Base-by-base conservation (phyloP, 2,113 vertebrate species). In the Phyllostomus discolor region DNA sequence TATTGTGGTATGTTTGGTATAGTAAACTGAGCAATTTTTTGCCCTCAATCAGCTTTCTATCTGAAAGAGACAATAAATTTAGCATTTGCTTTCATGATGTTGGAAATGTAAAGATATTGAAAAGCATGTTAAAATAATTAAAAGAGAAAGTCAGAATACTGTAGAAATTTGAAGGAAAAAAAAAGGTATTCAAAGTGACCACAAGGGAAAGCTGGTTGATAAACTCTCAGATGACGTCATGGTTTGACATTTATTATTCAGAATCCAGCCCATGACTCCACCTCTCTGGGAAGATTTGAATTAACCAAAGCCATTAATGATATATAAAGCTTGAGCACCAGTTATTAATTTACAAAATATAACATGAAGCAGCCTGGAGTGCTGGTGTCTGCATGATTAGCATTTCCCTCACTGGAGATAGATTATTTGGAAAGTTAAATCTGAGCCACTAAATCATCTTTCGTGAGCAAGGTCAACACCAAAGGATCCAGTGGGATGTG, bases 61-160 rank as follows among this genome's bases (percentile, higher is more conserved):
- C 38, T 92, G 88, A 88, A 95, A 86, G 22, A 82, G 73, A 78
- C 90, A 88, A 90, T 83, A 73, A 79, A 90, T 76, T 11, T 31
- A 79, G 10, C 3, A 46, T 90, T 70, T 92, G 7, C 31, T 28
- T 80, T 94, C 46, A 69, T 82, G 26, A 84, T 59, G 0, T 35
- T 90, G 33, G 7, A 72, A 62, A 0, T 78, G 62, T 85, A 64
- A 92, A 89, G 31, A 89, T 87, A 81, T 43, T 43, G 3, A 78
- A 79, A 82, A 62, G 15, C 75, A 64, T 35, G 1, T 76, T 73
- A 62, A 92, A 92, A 62, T 81, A 92, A 95, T 50, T 70, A 43
- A 88, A 41, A 28, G 9, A 10, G 15, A 69, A 88, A 43, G 66
- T 96, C 12, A 38, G 46, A 52, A 81, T 67, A 26, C 6, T 76